phyloP scores from a whole-genome alignment of 1,140 invertebrate species.

The Drosophila lacteicornis region DNA sequence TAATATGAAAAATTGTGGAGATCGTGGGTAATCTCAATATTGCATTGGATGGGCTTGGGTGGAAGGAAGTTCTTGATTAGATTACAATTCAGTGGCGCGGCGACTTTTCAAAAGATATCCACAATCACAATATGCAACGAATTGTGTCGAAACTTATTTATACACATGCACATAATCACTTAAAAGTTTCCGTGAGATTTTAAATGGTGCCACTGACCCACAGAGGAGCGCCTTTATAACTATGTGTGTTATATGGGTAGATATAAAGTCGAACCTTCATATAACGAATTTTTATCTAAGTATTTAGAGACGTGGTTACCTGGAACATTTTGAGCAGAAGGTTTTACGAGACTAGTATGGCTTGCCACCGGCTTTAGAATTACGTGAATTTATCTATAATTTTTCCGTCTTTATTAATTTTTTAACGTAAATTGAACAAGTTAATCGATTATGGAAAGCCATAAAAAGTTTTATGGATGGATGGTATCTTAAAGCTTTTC shows the following conservation, averaged over 20 bases:
- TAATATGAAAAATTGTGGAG: conserved; percentile 5
- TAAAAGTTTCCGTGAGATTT: conserved; percentile 6
- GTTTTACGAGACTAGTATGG: no score
- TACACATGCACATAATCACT: conserved; percentile 1
- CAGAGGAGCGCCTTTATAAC: conserved; percentile 3
- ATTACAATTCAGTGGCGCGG: conserved; percentile 47
- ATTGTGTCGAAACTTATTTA: conserved; percentile 31
- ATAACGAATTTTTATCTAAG: not conserved
- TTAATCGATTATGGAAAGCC: not conserved
- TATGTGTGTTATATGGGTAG: not conserved
- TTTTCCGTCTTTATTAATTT: not conserved
- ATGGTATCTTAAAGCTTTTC: conserved; percentile 1
- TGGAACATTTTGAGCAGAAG: not conserved
- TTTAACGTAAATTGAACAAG: not conserved
- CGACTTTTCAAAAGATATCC: conserved; percentile 44
- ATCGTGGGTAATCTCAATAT: conserved; percentile 49
- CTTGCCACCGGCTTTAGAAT: not conserved
- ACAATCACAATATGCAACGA: conserved; percentile 19
- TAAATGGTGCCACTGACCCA: conserved; percentile 37
- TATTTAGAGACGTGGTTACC: not conserved
- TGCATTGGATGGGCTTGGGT: conserved; percentile 48
- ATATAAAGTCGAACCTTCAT: not conserved
- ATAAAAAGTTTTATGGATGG: conserved; percentile 3
- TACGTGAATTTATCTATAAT: no score
- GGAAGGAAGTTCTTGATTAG: conserved; percentile 63